These are phyloP conservation scores for Campaea margaritaria DNA, from an alignment of 2,888 invertebrate species.

Conservation along the genomic window DNA sequence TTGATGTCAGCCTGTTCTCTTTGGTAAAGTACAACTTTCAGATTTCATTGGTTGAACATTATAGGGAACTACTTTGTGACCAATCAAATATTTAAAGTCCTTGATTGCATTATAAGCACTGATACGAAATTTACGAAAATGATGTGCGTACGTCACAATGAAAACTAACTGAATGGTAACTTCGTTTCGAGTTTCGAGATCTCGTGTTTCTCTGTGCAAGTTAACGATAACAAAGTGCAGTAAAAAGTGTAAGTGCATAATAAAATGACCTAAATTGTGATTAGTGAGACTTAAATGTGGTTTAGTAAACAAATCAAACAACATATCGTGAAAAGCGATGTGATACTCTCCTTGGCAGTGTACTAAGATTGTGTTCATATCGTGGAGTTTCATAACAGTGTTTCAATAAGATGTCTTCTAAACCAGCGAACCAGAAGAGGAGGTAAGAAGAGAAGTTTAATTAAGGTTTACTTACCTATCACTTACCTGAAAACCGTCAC, in stretches of 20 bases:
- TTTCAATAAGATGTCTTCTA: conserved; percentile 77
- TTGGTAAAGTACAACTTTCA: background rate
- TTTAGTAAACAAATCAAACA: conserved; percentile 58
- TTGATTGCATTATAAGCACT: conserved; percentile 2
- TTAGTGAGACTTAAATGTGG: conserved; percentile 67
- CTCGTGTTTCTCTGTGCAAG: conserved; percentile 68
- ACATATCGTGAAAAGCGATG: conserved; percentile 74
- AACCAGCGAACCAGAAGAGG: conserved; percentile 88
- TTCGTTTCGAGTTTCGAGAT: conserved; percentile 37
- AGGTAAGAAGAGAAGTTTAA: conserved; percentile 81
- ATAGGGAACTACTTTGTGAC: background rate
- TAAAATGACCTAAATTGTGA: conserved; percentile 81
- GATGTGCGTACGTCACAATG: conserved; percentile 23
- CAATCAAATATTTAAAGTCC: background rate
- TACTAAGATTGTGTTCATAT: conserved; percentile 84
- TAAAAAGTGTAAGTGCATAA: conserved; percentile 73
- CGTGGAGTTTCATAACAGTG: conserved; percentile 74
- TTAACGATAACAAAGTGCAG: conserved; percentile 78
- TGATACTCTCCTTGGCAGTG: conserved; percentile 85
- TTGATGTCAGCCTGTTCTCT: conserved; percentile 12
- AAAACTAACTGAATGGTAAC: conserved; percentile 34
- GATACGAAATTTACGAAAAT: too few relatives aligned
- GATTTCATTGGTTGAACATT: conserved; percentile 5
- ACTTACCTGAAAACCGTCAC: conserved; percentile 27
- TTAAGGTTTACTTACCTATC: conserved; percentile 19